Base-by-base conservation (phyloP, 2,113 vertebrate species). In the Trogon melanurus region DNA sequence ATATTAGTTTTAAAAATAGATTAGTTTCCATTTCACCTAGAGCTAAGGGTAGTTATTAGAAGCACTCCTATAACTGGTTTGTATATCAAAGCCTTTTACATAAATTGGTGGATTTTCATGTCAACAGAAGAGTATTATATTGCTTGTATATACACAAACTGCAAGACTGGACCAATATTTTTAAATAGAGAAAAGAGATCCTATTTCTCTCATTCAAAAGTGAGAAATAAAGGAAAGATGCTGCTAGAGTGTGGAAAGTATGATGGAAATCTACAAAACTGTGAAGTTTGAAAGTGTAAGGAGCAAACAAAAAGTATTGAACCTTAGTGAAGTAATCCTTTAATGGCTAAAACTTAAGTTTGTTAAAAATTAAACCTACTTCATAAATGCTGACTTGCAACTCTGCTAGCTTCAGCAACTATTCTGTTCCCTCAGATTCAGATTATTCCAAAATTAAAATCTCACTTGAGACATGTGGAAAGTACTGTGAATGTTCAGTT, bases 331-430 rank as follows among this genome's bases (percentile, higher is more conserved):
- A 56, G 8, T 47, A 60, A 70, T 44, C 72, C 5, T 58, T 76
- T 21, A 88, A 85, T 11, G 3, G 30, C 26, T 66, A 65, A 73
- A 81, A 88, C 22, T n/a, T 3, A 3, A 4, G 0, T 0, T 0
- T 16, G 61, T 57, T 4, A 17, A 56, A 79, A 75, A 47, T 22
- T 26, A 38, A 21, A 65, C 71, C 11, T 53, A 47, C 9, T 41
- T 64, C 15, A 6, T 61, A 72, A n/a, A 41, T 61, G 41, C 30
- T 3, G 1, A 86, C 85, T 14, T 69, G n/a, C 13, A 88, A 57
- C 16, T 34, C 56, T 47, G 23, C 38, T 48, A 30, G 21, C 27
- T 91, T 69, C 25, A 74, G 34, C 71, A 84, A 70, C 48, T 15
- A 64, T 32, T 56, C 27, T 54, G 20, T 53, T 53, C 38, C 8